phyloP scores from a whole-genome alignment of 35 echinoderm and acorn worm species.

The Apostichopus parvimensis region DNA sequence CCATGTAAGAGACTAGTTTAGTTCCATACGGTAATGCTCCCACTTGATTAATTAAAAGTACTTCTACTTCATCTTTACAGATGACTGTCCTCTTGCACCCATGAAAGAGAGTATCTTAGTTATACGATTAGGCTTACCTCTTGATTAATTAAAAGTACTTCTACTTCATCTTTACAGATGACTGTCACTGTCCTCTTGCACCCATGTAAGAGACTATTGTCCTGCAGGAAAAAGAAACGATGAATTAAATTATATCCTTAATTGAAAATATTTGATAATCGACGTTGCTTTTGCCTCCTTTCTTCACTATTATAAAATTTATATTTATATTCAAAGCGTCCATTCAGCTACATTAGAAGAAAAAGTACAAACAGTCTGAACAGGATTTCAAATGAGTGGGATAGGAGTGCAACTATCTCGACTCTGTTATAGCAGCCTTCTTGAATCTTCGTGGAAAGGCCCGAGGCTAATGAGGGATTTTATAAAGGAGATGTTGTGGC shows the following conservation, averaged over 20 bases:
- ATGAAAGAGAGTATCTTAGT: constrained; percentile 45
- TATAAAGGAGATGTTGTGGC: too few relatives aligned
- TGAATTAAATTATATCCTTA: not conserved
- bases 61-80: constrained; percentile 88
- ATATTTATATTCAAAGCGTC: too few relatives aligned
- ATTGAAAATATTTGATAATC: too few relatives aligned
- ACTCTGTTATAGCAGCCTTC: too few relatives aligned
- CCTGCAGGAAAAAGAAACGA: constrained; percentile 41
- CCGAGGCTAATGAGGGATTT: too few relatives aligned
- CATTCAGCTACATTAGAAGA: too few relatives aligned
- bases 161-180: constrained; percentile 87
- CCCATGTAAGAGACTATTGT: constrained; percentile 61
- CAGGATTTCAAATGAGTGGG: too few relatives aligned
- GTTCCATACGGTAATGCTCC: constrained; percentile 2
- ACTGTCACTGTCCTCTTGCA: constrained; percentile 57
- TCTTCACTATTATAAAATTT: too few relatives aligned
- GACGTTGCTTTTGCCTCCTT: too few relatives aligned
- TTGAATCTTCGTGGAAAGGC: too few relatives aligned
- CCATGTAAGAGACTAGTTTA: constrained; percentile 57
- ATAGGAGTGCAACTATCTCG: too few relatives aligned
- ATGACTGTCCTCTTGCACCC: constrained; percentile 61
- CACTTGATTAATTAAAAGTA: constrained; percentile 75
- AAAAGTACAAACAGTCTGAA: too few relatives aligned
- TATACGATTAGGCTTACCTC: constrained; percentile 55
- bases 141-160: constrained; percentile 77